Base-by-base conservation (phyloP, 2,888 invertebrate species). In the Ptilodon capucinus region DNA sequence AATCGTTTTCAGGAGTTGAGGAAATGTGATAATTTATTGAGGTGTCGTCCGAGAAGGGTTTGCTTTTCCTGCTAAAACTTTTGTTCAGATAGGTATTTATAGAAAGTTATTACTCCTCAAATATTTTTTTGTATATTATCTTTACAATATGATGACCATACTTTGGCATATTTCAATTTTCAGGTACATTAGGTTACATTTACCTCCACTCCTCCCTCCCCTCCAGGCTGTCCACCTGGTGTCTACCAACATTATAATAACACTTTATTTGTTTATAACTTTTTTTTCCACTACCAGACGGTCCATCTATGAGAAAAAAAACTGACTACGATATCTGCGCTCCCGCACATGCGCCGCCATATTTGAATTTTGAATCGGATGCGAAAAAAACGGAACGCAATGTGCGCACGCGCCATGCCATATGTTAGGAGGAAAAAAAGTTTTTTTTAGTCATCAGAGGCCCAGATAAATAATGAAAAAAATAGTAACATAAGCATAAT, bases 401-500 rank as follows among this genome's bases (percentile, higher is more conserved):
- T 89, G 89, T 89, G 89, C 76, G 88, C 89, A 87, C 89, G 89
- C 86, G 89, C 86, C 75, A 64, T 74, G 74, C 81, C 88, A 88
- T 88, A 84, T 87, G 88, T 61, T 60, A 54, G 60, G 45, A 61
- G 76, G 74, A 83, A 84, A 86, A 84, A 80, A 65, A 60, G 48
- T 74, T 80, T 85, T 85, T 84, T 84, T 80, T 70, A 76, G 68
- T 79, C 83, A 87, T 85, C 83, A 84, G 81, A 85, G 84, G 82
- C 81, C 77, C 76, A 84, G 87, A 86, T 87, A 84, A 81, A 77
- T 76, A 75, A 72, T 63, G 62, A 71, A 87, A 87, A 89, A 89
- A 87, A 83, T 79, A 51, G 84, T 83, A 86, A 88, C 87, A 88
- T 88, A 88, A 87, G 89, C 87, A 87, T 87, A 87, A 89, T 85